These are phyloP conservation scores for Tenodera sinensis DNA, from an alignment of 2,888 invertebrate species.

Conservation along the genomic window DNA sequence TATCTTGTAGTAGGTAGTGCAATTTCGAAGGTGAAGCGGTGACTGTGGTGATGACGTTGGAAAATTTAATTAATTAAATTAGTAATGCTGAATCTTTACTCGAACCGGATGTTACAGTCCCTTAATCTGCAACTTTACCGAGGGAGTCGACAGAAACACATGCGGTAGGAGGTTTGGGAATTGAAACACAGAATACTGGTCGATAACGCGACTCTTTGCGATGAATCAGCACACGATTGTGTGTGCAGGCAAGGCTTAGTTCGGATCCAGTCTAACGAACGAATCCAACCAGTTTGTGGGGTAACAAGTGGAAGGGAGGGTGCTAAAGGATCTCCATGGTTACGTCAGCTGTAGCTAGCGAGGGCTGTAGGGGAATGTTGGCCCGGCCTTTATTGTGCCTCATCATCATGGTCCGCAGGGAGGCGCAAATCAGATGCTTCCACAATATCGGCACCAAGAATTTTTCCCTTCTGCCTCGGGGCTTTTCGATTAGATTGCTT, in stretches of 20 bases:
- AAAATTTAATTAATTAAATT: background rate
- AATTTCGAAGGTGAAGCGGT: too few relatives aligned
- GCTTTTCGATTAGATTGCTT: background rate
- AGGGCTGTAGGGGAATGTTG: background rate
- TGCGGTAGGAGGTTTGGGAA: background rate
- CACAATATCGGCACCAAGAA: background rate
- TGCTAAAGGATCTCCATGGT: background rate
- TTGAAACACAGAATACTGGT: background rate
- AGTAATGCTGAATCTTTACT: background rate
- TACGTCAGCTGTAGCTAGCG: background rate
- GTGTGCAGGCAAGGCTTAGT: background rate
- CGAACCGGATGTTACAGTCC: too few relatives aligned
- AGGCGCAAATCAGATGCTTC: background rate
- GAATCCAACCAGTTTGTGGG: background rate
- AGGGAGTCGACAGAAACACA: background rate
- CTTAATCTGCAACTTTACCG: background rate
- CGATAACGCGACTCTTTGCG: too few relatives aligned
- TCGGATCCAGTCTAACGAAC: too few relatives aligned
- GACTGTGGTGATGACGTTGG: too few relatives aligned
- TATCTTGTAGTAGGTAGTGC: background rate
- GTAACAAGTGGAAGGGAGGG: background rate
- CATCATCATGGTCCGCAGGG: background rate
- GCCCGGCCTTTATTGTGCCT: background rate
- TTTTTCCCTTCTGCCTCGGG: background rate
- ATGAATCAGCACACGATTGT: background rate